Evolutionary conservation across 2,888 invertebrate genomes (phyloP), one percentile per base, ranked within the genome.

Genomic region (Arrhopalites spinosus): DNA sequence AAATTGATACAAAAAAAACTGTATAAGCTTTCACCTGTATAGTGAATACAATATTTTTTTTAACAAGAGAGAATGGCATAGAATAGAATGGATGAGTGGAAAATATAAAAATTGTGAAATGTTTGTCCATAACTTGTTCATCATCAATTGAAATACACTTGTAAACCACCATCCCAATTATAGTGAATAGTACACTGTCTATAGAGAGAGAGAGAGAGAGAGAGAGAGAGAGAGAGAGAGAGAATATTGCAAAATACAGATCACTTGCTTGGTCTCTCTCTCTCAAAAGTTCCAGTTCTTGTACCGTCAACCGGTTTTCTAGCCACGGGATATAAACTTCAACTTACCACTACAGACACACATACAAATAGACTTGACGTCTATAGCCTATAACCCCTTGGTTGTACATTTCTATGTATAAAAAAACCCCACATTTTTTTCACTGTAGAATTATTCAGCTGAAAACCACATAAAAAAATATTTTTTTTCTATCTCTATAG

Each of bases 221-320:
- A n/a, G n/a, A n/a, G n/a, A n/a, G n/a, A n/a, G n/a, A n/a, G n/a
- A n/a, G n/a, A n/a, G n/a, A n/a, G n/a, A n/a, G n/a, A n/a, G 36
- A 11, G 11, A 36, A 36, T 36, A 36, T 36, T 36, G 36, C 36
- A 36, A 36, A 36, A n/a, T 50, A 50, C 50, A 2, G 15, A 15
- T 59, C 59, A 59, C 15, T 50, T 50, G 50, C 50, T 50, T 15
- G 45, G 7, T 7, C 45, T 45, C 45, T 15, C 15, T 45, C 45
- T 15, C 36, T 36, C 36, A n/a, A n/a, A n/a, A n/a, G 15, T 53
- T 53, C 20, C 53, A 15, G 23, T 23, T 20, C n/a, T 53, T n/a
- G n/a, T 53, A 17, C 53, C 20, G n/a, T 23, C 27, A 59, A 59
- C 59, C 59, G 59, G 59, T 59, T 59, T 59, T 59, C 50, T n/a